Conservation (phyloP, 2,113 vertebrate genomes). For the Cairina moschata region DNA sequence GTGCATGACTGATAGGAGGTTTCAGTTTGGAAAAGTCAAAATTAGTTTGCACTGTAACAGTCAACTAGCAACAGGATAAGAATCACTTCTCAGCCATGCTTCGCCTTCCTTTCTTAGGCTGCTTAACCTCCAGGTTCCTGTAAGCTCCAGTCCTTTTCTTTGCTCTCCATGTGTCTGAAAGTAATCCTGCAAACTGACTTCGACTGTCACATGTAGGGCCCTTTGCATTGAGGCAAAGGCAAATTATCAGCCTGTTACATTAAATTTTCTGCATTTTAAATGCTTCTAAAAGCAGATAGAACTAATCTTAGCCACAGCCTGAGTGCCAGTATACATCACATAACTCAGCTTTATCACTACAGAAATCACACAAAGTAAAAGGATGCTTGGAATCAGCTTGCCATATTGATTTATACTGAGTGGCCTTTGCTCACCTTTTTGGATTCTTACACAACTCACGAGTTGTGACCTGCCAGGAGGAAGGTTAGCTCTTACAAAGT, state of each 20-base stretch:
- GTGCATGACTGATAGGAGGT: fast-evolving
- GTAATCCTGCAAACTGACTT: not conserved
- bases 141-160: not conserved
- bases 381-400: conserved; percentile 36
- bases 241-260: not conserved
- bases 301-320: conserved; percentile 17
- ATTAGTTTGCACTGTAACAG: not conserved
- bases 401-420: conserved; percentile 46
- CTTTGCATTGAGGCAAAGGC: not conserved
- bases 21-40: not conserved
- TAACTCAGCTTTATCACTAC: conserved; percentile 48
- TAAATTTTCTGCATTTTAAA: conserved; percentile 40
- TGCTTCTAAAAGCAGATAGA: conserved; percentile 47
- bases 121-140: not conserved
- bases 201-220: not conserved
- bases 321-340: not conserved
- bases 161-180: not conserved
- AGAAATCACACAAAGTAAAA: conserved; percentile 22
- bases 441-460: not conserved
- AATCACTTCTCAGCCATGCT: not conserved
- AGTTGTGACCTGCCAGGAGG: conserved; percentile 44
- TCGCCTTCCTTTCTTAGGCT: not conserved
- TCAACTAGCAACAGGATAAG: not conserved
- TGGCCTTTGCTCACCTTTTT: not conserved
- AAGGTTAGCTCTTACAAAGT: not conserved